Percentiles rank a stretch among this genome's conserved stretches.
These are phyloP conservation scores for Incurvaria masculella DNA, from an alignment of 2,888 invertebrate genomes.

Conservation along the genomic window DNA sequence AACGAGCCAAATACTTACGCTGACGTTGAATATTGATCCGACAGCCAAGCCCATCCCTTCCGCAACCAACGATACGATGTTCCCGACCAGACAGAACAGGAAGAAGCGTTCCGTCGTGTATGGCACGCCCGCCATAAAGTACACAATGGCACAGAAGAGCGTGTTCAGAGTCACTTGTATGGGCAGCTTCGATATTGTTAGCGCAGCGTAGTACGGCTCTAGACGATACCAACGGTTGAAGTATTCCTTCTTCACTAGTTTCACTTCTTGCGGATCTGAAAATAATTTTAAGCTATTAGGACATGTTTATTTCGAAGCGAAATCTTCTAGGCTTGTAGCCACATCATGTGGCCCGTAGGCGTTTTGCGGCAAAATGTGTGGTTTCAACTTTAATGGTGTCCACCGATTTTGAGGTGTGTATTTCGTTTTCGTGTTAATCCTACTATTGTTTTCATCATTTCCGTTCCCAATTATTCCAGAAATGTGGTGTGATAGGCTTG, in stretches of 20 bases:
- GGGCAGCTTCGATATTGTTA: slow-evolving; percentile 61
- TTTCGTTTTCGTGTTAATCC: too few relatives aligned
- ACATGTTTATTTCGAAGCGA: neutral
- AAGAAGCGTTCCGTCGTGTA: slow-evolving; percentile 61
- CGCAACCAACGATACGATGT: slow-evolving; percentile 68
- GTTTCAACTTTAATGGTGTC: too few relatives aligned
- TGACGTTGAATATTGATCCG: slow-evolving; percentile 65
- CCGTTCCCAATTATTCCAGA: too few relatives aligned
- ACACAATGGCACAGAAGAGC: slow-evolving; percentile 58
- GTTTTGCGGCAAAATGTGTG: too few relatives aligned
- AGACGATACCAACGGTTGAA: slow-evolving; percentile 69
- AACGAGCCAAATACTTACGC: slow-evolving; percentile 54
- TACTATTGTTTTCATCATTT: too few relatives aligned
- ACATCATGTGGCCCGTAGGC: too few relatives aligned
- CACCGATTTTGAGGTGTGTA: too few relatives aligned
- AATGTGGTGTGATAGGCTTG: too few relatives aligned
- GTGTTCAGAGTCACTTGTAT: slow-evolving; percentile 57
- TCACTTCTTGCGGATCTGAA: slow-evolving; percentile 66
- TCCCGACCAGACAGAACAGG: slow-evolving; percentile 64
- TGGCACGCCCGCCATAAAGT: slow-evolving; percentile 69
- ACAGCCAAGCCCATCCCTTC: slow-evolving; percentile 78
- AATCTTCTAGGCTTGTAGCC: neutral
- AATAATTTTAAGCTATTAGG: slow-evolving; percentile 13
- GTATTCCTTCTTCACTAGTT: slow-evolving; percentile 65
- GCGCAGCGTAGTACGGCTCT: slow-evolving; percentile 61